phyloP scores from a whole-genome alignment of 2,113 vertebrate species.

The Mungos mungo region DNA sequence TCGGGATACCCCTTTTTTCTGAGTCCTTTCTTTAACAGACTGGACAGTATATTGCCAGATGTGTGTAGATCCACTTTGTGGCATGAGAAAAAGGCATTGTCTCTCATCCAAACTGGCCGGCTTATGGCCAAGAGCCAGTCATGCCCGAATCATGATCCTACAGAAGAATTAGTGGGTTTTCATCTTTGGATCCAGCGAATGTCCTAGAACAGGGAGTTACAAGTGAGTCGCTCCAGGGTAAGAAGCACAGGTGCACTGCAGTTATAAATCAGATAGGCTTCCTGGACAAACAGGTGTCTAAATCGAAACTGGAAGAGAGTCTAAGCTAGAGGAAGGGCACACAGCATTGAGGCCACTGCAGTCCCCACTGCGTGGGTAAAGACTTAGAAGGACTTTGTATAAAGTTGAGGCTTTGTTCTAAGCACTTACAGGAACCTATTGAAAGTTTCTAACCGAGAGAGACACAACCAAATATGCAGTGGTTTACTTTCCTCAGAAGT shows the following conservation, averaged over 20 bases:
- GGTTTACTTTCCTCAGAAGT: not conserved
- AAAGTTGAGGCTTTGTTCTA: not conserved
- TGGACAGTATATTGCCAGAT: not conserved
- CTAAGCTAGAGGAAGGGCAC: not conserved
- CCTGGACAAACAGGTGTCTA: not conserved
- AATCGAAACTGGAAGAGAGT: not conserved
- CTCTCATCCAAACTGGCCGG: not conserved
- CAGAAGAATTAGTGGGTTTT: not conserved
- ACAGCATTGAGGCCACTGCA: not conserved
- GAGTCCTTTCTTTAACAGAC: not conserved
- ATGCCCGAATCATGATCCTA: not conserved
- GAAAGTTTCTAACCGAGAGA: not conserved
- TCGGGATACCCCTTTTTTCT: not conserved
- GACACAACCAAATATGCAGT: not conserved
- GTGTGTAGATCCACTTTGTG: not conserved
- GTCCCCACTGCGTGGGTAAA: not conserved
- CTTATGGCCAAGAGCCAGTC: not conserved
- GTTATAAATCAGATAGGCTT: not conserved
- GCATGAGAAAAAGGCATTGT: not conserved
- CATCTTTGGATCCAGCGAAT: not conserved
- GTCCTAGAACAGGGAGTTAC: not conserved
- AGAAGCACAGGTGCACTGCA: not conserved
- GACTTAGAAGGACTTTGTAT: not conserved
- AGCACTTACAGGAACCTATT: not conserved
- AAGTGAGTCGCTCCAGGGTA: not conserved